These are phyloP conservation scores for Drosophila pandora DNA, from an alignment of 1,140 invertebrate species.

Conservation along the genomic window DNA sequence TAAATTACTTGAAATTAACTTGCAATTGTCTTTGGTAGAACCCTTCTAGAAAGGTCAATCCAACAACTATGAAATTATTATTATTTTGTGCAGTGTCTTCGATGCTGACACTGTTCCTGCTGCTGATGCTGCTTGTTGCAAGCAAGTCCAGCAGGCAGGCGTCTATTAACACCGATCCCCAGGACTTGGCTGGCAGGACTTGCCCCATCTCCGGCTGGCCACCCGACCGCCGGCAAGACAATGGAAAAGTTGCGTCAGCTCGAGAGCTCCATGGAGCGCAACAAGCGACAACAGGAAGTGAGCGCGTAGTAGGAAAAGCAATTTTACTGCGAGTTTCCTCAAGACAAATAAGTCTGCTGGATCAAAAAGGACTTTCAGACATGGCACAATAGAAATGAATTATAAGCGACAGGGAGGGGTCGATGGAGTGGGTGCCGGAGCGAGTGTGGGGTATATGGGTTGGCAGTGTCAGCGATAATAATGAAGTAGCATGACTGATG, in stretches of 20 bases:
- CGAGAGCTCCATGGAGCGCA: constrained; percentile 26
- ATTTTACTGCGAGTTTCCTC: constrained; percentile 82
- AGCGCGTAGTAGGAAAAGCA: constrained; percentile 78
- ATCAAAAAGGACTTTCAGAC: constrained; percentile 81
- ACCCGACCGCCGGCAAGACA: constrained; percentile 57
- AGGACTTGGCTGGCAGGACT: constrained; percentile 15
- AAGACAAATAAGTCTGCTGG: constrained; percentile 82
- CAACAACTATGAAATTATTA: neutral
- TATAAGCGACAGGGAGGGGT: constrained; percentile 61
- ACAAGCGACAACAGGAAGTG: constrained; percentile 70
- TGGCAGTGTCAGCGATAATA: constrained; percentile 72
- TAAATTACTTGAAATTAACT: too few relatives aligned
- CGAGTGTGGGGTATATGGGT: neutral
- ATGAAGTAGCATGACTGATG: constrained; percentile 80
- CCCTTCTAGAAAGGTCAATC: neutral
- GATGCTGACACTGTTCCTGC: constrained; percentile 13
- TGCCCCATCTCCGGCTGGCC: constrained; percentile 7
- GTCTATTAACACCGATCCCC: constrained; percentile 78
- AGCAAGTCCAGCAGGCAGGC: constrained; percentile 49
- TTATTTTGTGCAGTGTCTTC: neutral
- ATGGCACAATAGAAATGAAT: constrained; percentile 79
- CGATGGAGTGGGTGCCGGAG: neutral
- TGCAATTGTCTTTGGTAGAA: too few relatives aligned
- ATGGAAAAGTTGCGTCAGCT: constrained; percentile 72
- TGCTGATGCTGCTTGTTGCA: constrained; percentile 37